A percentile compares a stretch with the other conserved stretches of the same genome.
Evolutionary conservation across 2,113 vertebrate species (phyloP).

Genomic region (Pandion haliaetus): DNA sequence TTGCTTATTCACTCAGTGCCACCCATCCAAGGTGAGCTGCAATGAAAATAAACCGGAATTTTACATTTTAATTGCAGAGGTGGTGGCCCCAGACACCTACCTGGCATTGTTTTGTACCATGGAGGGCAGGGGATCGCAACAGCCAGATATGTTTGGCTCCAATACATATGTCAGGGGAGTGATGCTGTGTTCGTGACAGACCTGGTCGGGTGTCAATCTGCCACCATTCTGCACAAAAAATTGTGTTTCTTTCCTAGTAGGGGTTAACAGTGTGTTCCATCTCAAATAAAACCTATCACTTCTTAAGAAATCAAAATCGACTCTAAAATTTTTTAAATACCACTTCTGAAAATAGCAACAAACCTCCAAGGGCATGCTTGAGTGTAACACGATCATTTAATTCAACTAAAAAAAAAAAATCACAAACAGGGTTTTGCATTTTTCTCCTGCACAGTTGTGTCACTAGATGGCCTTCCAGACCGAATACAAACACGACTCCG

Average conservation of each 20-base stretch:
- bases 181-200: not conserved
- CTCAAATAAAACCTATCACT: not conserved
- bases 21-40: not conserved
- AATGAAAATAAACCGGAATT: not conserved
- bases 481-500: not conserved
- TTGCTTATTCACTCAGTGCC: not conserved
- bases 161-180: not conserved
- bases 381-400: not conserved
- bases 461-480: constrained; percentile 67
- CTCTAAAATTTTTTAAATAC: not conserved
- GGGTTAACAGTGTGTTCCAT: not conserved
- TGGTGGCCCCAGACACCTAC: not conserved
- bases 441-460: not conserved
- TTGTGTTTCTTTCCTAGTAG: not conserved
- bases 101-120: fast-evolving
- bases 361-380: not conserved
- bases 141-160: fast-evolving
- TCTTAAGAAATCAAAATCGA: not conserved
- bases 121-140: not conserved
- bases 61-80: not conserved
- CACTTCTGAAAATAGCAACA: not conserved
- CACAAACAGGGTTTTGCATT: not conserved
- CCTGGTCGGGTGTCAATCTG: not conserved
- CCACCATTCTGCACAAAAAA: not conserved
- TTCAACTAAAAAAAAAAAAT: not conserved